Base-by-base conservation (phyloP, 2,113 vertebrate genomes). In the Lontra canadensis region DNA sequence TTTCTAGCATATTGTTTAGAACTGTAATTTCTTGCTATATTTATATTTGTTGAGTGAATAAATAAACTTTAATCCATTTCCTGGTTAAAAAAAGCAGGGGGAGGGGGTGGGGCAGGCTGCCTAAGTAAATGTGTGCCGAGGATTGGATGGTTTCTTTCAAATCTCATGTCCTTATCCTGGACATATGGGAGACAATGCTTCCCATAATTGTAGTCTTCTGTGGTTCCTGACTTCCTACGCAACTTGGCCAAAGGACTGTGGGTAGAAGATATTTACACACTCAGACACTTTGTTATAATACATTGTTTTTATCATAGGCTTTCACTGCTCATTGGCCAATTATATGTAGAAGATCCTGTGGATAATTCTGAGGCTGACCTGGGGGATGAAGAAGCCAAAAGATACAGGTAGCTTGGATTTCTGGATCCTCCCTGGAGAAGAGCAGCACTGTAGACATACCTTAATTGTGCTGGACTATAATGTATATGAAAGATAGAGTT, bases 91-190 rank as follows among this genome's bases (percentile, higher is more conserved):
- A 42, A 74, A 3, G 15, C 52, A 18, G 52, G 52, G 44, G 17
- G 1, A 0, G 7, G 18, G 13, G 52, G n/a, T 0, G 7, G 9
- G 3, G 17, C 11, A 36, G 57, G 12, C 36, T 73, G 3, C 11
- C 12, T n/a, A 59, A 63, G 21, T 20, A 71, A 20, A 34, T 23
- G 2, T 73, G 3, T 74, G n/a, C 88, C 9, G 39, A 20, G 88
- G 6, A 36, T 7, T 63, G 26, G 12, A 10, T 69, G 36, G 88
- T 42, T 86, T 82, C 13, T 73, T 12, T n/a, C 9, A 47, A 90
- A 63, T 87, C 13, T 4, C 1, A 0, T 55, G 67, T 90, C n/a
- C 81, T 61, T 4, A 4, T 73, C 23, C 6, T 13, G 4, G 12
- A 7, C 4, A 25, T 59, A 4, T 52, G 20, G 11, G 4, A 31